Evolutionary conservation across 64 coral and sea anemone genomes (phyloP).

Genomic region (Exaiptasia diaphana): DNA sequence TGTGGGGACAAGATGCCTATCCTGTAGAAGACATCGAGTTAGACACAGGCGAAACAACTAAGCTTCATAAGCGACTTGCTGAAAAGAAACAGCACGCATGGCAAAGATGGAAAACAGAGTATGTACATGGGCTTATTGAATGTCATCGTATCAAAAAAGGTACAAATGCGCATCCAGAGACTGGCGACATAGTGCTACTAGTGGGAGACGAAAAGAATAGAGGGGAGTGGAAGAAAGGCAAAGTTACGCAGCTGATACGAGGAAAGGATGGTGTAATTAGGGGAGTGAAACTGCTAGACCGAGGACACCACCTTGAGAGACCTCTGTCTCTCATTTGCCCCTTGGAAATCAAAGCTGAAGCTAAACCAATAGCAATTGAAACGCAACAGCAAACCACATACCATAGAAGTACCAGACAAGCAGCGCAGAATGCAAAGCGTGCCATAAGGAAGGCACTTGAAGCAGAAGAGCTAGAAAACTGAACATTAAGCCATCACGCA

Average conservation of each 20-base stretch:
- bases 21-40: conserved; percentile 31
- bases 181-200: conserved; percentile 46
- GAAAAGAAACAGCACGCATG: neutral
- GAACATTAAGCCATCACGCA: no score
- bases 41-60: conserved; percentile 36
- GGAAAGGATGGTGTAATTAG: conserved; percentile 19
- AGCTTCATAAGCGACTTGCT: conserved; percentile 26
- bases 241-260: neutral
- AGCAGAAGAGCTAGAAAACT: no score
- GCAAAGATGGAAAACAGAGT: conserved; percentile 41
- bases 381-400: no score
- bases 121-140: conserved; percentile 53
- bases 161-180: neutral
- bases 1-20: conserved; percentile 40
- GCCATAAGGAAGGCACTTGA: no score
- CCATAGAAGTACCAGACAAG: no score
- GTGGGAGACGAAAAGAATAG: conserved; percentile 51
- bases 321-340: conserved; percentile 24
- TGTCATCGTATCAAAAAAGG: conserved; percentile 19
- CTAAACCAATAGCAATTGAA: no score
- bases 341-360: conserved; percentile 10
- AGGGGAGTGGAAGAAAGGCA: conserved; percentile 43
- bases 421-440: no score
- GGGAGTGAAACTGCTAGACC: conserved; percentile 17
- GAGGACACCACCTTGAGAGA: neutral